These are phyloP conservation scores for Caenorhabditis wallacei DNA, from an alignment of 2,888 invertebrate species.

Conservation along the genomic window DNA sequence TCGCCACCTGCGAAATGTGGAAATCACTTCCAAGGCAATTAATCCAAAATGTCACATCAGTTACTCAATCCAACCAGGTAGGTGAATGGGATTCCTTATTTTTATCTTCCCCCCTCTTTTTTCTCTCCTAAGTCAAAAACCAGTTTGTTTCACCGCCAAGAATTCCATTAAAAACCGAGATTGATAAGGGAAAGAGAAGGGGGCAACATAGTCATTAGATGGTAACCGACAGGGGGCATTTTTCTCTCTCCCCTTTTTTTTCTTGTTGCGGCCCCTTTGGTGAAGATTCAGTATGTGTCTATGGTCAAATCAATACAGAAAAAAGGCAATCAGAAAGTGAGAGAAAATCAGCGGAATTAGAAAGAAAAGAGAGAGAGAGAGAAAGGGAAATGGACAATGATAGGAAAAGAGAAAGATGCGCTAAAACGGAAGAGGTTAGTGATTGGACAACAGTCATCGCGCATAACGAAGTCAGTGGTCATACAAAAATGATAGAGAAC, in stretches of 20 bases:
- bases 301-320: conserved; percentile 38
- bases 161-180: conserved; percentile 48
- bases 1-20: conserved; percentile 5
- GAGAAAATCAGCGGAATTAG: conserved; percentile 43
- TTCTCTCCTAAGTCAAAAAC: background rate
- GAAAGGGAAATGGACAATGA: conserved; percentile 37
- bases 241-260: background rate
- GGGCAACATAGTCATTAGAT: conserved; percentile 30
- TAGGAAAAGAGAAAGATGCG: conserved; percentile 27
- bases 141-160: conserved; percentile 21
- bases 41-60: conserved; percentile 54
- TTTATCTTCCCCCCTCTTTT: background rate
- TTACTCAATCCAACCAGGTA: conserved; percentile 29
- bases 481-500: conserved; percentile 37
- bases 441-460: conserved; percentile 25
- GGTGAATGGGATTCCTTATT: conserved; percentile 21
- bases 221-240: conserved; percentile 23
- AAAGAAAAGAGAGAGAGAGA: conserved; percentile 14
- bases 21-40: conserved; percentile 23
- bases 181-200: conserved; percentile 41
- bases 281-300: conserved; percentile 42
- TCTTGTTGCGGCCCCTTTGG: conserved; percentile 11
- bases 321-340: conserved; percentile 32
- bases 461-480: conserved; percentile 20
- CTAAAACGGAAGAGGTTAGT: conserved; percentile 32